A percentile compares a stretch with the other conserved stretches of the same genome.
These are phyloP conservation scores for Ischnus inquisitorius DNA, from an alignment of 2,888 invertebrate species.

Conservation along the genomic window DNA sequence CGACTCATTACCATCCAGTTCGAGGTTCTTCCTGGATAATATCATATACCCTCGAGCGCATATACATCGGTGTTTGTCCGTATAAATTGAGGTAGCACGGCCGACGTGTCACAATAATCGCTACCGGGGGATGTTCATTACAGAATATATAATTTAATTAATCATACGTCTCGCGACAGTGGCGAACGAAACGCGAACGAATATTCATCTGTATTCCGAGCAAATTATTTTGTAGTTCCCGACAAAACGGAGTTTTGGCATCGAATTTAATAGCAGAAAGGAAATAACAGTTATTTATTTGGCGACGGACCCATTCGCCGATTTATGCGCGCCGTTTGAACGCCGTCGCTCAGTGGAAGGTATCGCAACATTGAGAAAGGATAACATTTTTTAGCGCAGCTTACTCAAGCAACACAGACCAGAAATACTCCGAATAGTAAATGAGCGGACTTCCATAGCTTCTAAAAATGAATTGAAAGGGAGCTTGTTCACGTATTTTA, in stretches of 20 bases:
- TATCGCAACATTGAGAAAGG: too few relatives aligned
- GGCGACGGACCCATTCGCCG: neutral
- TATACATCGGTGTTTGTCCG: constrained; percentile 1
- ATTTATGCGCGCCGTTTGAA: too few relatives aligned
- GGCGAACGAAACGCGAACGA: constrained; percentile 15
- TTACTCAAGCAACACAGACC: too few relatives aligned
- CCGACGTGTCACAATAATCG: constrained; percentile 45
- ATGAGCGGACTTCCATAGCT: too few relatives aligned
- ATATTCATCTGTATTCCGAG: neutral
- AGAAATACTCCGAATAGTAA: too few relatives aligned
- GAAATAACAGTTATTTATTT: neutral
- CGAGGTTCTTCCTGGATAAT: constrained; percentile 24
- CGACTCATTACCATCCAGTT: constrained; percentile 49
- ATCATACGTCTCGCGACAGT: constrained; percentile 29
- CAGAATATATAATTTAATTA: constrained; percentile 55
- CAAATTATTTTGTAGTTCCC: neutral
- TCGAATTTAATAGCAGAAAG: neutral
- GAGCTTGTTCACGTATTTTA: too few relatives aligned
- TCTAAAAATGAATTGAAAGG: too few relatives aligned
- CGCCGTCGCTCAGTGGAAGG: too few relatives aligned
- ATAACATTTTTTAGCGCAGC: too few relatives aligned
- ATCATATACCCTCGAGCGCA: constrained; percentile 3
- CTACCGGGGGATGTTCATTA: constrained; percentile 21
- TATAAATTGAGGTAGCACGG: constrained; percentile 16
- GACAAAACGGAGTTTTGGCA: neutral